These are phyloP conservation scores for Leptarthrus brevirostris DNA, from an alignment of 2,888 invertebrate genomes.

Conservation along the genomic window DNA sequence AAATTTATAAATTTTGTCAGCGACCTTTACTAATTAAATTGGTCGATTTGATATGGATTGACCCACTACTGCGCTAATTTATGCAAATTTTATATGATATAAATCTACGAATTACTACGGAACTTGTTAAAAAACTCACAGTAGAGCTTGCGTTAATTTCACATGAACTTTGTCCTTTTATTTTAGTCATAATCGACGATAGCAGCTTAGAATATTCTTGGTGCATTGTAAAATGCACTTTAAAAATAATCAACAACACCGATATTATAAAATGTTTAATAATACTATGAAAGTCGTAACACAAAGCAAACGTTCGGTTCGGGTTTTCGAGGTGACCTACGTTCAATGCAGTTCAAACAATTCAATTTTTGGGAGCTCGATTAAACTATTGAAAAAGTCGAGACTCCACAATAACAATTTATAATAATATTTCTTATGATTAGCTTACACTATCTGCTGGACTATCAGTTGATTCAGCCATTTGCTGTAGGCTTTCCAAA, in stretches of 20 bases:
- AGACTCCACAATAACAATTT: too few relatives aligned
- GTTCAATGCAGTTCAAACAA: too few relatives aligned
- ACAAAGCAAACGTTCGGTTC: too few relatives aligned
- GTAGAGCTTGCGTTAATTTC: not conserved
- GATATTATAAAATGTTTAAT: not conserved
- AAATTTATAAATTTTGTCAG: too few relatives aligned
- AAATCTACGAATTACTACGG: conserved; percentile 22
- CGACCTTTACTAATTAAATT: too few relatives aligned
- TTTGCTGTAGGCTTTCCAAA: conserved; percentile 68
- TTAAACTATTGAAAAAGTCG: too few relatives aligned
- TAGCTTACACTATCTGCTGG: conserved; percentile 35
- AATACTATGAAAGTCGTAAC: not conserved
- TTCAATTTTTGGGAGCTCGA: too few relatives aligned
- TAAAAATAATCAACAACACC: not conserved
- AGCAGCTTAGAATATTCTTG: not conserved
- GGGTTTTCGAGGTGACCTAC: too few relatives aligned
- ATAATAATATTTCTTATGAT: too few relatives aligned
- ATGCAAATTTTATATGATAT: not conserved
- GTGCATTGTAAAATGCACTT: not conserved
- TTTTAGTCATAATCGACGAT: not conserved
- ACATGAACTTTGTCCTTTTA: not conserved
- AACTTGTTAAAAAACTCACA: conserved; percentile 15
- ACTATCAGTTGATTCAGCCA: conserved; percentile 9
- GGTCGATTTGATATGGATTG: too few relatives aligned
- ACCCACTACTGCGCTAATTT: too few relatives aligned